Evolutionary conservation across 2,888 invertebrate species (phyloP).

Genomic region (Ophion ventricosus): DNA sequence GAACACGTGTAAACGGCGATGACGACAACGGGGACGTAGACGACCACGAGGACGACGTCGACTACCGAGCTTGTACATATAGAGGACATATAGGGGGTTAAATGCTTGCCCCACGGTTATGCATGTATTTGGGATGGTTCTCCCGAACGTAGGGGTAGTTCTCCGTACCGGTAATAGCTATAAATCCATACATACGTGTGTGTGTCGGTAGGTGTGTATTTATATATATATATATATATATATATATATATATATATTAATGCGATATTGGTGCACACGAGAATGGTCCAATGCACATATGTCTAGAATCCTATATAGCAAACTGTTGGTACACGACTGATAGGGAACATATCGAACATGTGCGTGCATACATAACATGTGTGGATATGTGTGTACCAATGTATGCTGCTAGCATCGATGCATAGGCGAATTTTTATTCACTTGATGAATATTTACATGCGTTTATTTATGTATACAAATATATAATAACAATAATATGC

Average conservation of each 20-base stretch:
- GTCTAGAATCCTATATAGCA: constrained; percentile 34
- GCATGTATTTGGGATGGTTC: constrained; percentile 52
- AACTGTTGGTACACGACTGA: constrained; percentile 52
- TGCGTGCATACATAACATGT: background rate
- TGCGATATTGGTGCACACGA: constrained; percentile 33
- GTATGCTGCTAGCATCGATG: constrained; percentile 4
- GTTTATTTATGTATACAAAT: background rate
- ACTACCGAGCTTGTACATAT: constrained; percentile 22
- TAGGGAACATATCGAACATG: constrained; percentile 50
- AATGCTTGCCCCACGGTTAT: constrained; percentile 40
- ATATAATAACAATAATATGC: background rate
- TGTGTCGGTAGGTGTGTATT: no score
- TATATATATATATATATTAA: background rate
- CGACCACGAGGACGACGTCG: background rate
- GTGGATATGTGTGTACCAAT: constrained; percentile 24
- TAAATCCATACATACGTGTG: background rate
- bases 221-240: no score
- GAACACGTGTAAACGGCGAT: constrained; percentile 77
- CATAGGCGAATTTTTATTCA: background rate
- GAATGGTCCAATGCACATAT: constrained; percentile 53
- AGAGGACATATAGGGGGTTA: constrained; percentile 4
- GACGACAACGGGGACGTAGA: constrained; percentile 26
- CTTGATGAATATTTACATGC: background rate
- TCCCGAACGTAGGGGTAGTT: constrained; percentile 35
- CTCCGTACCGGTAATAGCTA: constrained; percentile 30